These are phyloP conservation scores for Labrus mixtus DNA, from an alignment of 2,113 vertebrate genomes.

Conservation along the genomic window DNA sequence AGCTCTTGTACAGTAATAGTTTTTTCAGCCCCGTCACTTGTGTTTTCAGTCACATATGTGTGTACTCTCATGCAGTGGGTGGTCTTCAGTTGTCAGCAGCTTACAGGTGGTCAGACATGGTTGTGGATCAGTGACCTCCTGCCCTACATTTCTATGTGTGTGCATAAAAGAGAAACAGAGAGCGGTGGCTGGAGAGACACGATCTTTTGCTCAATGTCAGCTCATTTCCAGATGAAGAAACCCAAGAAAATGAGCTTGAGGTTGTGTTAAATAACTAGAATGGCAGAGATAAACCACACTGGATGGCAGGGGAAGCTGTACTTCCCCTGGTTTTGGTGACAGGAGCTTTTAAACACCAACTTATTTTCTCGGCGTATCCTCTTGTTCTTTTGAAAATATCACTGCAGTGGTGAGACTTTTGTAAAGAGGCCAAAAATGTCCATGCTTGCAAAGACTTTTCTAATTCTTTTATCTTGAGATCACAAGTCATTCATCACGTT, in stretches of 20 bases:
- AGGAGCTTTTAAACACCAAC: background rate
- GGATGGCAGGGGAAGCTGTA: slow-evolving; percentile 42
- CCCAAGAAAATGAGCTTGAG: slow-evolving; percentile 28
- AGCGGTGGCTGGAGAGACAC: background rate
- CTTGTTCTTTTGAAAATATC: slow-evolving; percentile 4
- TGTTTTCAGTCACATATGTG: slow-evolving; percentile 13
- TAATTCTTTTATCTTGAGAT: background rate
- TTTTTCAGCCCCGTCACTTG: background rate
- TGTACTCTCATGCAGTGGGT: slow-evolving; percentile 42
- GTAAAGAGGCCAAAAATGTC: background rate
- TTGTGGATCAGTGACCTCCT: slow-evolving; percentile 52
- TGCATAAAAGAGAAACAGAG: background rate
- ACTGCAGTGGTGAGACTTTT: background rate
- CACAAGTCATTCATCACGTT: background rate
- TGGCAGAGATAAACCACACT: slow-evolving; percentile 16
- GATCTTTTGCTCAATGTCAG: slow-evolving; percentile 30
- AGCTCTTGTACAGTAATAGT: background rate
- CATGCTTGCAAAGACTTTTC: background rate
- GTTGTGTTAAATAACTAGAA: slow-evolving; percentile 22
- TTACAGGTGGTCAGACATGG: slow-evolving; percentile 67
- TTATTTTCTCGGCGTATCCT: background rate
- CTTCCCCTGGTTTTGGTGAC: slow-evolving; percentile 36
- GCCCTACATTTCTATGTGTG: slow-evolving; percentile 14
- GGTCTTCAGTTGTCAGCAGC: slow-evolving; percentile 66
- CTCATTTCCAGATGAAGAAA: slow-evolving; percentile 47